Evolutionary conservation across 2,888 invertebrate species (phyloP), one percentile per base, ranked within the genome.

Genomic region (Cabera pusaria): DNA sequence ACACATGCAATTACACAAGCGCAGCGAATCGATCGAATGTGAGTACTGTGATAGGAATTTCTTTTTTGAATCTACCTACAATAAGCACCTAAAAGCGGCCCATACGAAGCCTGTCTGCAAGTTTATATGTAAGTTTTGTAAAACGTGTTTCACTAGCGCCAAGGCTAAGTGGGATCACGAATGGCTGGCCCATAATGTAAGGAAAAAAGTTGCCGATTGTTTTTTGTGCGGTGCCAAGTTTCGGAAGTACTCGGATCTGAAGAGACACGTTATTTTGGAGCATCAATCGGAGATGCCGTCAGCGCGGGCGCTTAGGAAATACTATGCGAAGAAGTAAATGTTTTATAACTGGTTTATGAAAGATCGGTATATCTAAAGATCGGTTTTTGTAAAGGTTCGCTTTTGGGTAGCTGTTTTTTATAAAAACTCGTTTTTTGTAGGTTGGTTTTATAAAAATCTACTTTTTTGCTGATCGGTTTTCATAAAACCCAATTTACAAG

Each of bases 81-180:
- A 85, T 8, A 88, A 87, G 29, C 90, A 90, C 28, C 52, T 86
- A 0, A 81, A 76, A 42, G 64, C 66, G 18, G 64, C 71, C 0
- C 88, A 90, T 36, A 66, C 54, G 0, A 72, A 67, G 6, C 64
- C 72, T 2, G 17, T 53, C 0, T 60, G 54, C 5, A 74, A 67
- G 19, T 78, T 72, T 25, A 56, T 69, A 1, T 90, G 90, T 41
- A 65, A 67, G 11, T 79, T 87, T 26, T 90, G 90, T 38, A 49
- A 61, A 0, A 50, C 62, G 0, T 64, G 66, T 7, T 83, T 79
- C 18, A 65, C 58, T 11, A 71, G 74, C 31, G 56, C 88, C 20
- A 86, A 78, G 33, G 76, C 79, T 10, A 89, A 87, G 26, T 89
- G 89, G 89, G 88, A 90, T 12, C 90, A 90, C 36, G 87, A 90